Percentiles rank a stretch among this genome's conserved stretches.
phyloP scores from a whole-genome alignment of 1,140 invertebrate genomes.

The Trissolcus basalis region DNA sequence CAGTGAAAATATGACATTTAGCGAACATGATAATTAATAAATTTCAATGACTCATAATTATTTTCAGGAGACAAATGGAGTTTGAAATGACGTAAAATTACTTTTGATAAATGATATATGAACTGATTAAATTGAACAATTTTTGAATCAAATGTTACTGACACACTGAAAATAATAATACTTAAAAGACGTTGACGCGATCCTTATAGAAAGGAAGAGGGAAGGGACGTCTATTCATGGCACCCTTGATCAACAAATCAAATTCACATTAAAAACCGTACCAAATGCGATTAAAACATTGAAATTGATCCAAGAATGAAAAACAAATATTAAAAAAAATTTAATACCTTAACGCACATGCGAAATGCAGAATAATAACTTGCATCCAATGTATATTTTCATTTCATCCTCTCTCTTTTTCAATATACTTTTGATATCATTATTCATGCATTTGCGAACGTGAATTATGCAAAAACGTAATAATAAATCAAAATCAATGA shows the following conservation, averaged over 20 bases:
- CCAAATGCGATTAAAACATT: background rate
- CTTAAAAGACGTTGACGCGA: conserved; percentile 66
- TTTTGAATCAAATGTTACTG: conserved; percentile 28
- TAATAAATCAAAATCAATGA: conserved; percentile 35
- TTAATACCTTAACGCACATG: conserved; percentile 6
- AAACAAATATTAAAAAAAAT: background rate
- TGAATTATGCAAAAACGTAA: conserved; percentile 44
- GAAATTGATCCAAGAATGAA: background rate
- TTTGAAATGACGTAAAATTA: no score
- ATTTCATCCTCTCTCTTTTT: background rate
- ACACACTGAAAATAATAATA: conserved; percentile 68
- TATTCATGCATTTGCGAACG: conserved; percentile 41
- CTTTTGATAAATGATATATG: background rate
- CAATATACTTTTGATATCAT: conserved; percentile 10
- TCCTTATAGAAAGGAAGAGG: conserved; percentile 73
- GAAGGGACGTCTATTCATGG: conserved; percentile 71
- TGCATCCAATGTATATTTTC: background rate
- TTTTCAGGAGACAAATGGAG: background rate
- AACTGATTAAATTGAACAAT: conserved; percentile 10
- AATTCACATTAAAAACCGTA: conserved; percentile 10
- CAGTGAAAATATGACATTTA: no score
- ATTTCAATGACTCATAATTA: background rate
- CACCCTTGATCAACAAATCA: conserved; percentile 69
- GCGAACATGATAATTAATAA: no score
- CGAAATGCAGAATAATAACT: conserved; percentile 43